Evolutionary conservation across 1,140 invertebrate species (phyloP), one percentile per base, ranked within the genome.

Genomic region (Meloidogyne floridensis): DNA sequence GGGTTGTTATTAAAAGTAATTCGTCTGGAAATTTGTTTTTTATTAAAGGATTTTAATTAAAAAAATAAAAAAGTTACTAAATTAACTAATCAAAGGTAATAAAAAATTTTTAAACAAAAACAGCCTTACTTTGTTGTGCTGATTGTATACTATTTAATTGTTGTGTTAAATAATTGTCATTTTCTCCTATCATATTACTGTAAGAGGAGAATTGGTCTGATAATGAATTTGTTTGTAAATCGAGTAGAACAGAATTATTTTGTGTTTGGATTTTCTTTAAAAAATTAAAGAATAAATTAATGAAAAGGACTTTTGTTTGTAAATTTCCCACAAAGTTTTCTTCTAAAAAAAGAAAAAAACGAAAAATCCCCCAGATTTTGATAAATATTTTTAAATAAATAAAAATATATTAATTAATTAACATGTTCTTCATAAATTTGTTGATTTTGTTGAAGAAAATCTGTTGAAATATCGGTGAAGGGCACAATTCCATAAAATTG

Each of bases 171-270:
- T 59, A 11, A 7, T 65, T 3, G 6, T 65, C n/a, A 65, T n/a
- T 65, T n/a, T 65, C 59, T 7, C n/a, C 10, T 7, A 65, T 65
- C 59, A 65, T 65, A 18, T 65, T 65, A 65, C n/a, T 65, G n/a
- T n/a, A 65, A 3, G 59, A 65, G 6, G 59, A 65, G n/a, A n/a
- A 65, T n/a, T 65, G 59, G 15, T 65, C 59, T 7, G 59, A 65
- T n/a, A 65, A n/a, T 65, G n/a, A 65, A 65, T 65, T 65, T n/a
- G 59, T n/a, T n/a, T 65, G 15, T 65, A 65, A 65, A 65, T 65
- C 59, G n/a, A 65, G 5, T 65, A 65, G n/a, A 59, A 59, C 4
- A 15, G 56, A 59, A 59, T 59, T 59, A 15, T 59, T 59, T n/a
- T 65, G 15, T n/a, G n/a, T 65, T n/a, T n/a, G 15, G n/a, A 65